A percentile compares a stretch with the other conserved stretches of the same genome.
phyloP scores from a whole-genome alignment of 2,113 vertebrate species.

The Seriola aureovittata region DNA sequence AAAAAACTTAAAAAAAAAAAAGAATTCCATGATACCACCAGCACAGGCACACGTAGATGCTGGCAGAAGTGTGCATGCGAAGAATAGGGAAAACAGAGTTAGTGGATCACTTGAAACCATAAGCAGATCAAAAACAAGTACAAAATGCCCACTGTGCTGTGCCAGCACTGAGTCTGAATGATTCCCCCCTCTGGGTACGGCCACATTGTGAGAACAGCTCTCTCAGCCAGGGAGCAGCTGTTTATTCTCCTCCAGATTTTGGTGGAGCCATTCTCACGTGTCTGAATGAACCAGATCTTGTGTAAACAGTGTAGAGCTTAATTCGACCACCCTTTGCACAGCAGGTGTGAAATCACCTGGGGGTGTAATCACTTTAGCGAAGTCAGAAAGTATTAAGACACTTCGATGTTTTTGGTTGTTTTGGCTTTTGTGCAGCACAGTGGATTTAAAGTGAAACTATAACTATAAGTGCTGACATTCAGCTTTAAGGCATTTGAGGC shows the following conservation, averaged over 20 bases:
- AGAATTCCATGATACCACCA: not conserved
- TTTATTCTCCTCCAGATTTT: conserved; percentile 25
- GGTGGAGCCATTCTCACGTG: not conserved
- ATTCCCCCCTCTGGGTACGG: conserved; percentile 7
- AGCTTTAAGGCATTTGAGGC: not conserved
- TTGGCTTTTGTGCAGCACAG: not conserved
- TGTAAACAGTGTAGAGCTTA: conserved; percentile 3
- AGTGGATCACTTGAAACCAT: not conserved
- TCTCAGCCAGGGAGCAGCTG: conserved; percentile 27
- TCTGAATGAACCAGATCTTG: conserved; percentile 11
- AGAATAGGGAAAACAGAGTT: not conserved
- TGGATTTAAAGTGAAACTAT: not conserved
- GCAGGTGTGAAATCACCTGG: conserved; percentile 12
- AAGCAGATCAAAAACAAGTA: conserved; percentile 2
- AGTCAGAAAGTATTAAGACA: not conserved
- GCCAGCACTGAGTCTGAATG: conserved; percentile 18
- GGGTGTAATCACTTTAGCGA: not conserved
- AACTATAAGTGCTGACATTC: not conserved
- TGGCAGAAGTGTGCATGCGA: not conserved
- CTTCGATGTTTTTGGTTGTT: not conserved
- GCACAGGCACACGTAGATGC: not conserved
- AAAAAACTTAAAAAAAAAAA: no score
- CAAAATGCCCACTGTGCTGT: not conserved
- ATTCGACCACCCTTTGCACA: not conserved
- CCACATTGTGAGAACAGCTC: not conserved